Conservation (phyloP, 2,888 invertebrate genomes). For the Oxystoma pomonae region DNA sequence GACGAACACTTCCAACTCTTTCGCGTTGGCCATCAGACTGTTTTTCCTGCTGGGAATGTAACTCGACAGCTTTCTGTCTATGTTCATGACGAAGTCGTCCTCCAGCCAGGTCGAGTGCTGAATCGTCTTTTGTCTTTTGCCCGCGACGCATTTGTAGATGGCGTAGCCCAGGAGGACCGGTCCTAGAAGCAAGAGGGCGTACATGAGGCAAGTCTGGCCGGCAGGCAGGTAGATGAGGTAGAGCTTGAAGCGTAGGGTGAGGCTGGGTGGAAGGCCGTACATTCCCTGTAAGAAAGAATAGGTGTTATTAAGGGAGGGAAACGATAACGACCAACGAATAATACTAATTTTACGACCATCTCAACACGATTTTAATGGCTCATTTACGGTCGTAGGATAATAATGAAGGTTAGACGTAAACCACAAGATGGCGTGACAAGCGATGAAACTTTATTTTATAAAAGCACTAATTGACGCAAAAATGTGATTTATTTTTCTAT, state of each 20-base stretch:
- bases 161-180: slow-evolving; percentile 52
- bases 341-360: too few relatives aligned
- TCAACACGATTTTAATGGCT: too few relatives aligned
- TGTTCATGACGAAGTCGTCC: slow-evolving; percentile 34
- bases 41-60: slow-evolving; percentile 37
- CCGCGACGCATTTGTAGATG: slow-evolving; percentile 41
- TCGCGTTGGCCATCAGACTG: slow-evolving; percentile 31
- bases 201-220: slow-evolving; percentile 55
- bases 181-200: slow-evolving; percentile 51
- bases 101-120: slow-evolving; percentile 37
- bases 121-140: slow-evolving; percentile 22
- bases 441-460: too few relatives aligned
- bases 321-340: too few relatives aligned
- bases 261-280: slow-evolving; percentile 58
- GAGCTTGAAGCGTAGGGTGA: slow-evolving; percentile 63
- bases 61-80: slow-evolving; percentile 38
- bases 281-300: slow-evolving; percentile 67
- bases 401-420: too few relatives aligned
- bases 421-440: too few relatives aligned
- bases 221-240: slow-evolving; percentile 70
- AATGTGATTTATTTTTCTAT: too few relatives aligned
- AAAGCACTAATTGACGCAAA: too few relatives aligned
- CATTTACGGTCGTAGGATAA: too few relatives aligned
- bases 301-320: too few relatives aligned
- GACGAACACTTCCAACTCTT: slow-evolving; percentile 42